Evolutionary conservation across 2,888 invertebrate species (phyloP).

Genomic region (Chloroclystis v-ata): DNA sequence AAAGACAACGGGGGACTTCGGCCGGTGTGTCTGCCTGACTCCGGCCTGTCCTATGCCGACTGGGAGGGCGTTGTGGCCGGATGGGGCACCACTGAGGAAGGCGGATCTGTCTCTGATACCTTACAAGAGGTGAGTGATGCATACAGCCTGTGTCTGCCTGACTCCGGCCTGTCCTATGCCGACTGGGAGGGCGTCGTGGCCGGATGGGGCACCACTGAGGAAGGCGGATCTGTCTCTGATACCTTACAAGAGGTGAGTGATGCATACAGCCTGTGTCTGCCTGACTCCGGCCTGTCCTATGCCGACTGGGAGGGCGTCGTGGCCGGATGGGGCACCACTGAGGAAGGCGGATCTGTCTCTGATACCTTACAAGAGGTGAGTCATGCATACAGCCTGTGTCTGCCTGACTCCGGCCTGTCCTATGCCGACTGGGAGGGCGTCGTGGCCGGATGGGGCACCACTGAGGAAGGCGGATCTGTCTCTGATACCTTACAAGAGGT

Average conservation of each 20-base stretch:
- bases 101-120: constrained; percentile 82
- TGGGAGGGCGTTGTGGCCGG: constrained; percentile 82
- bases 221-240: constrained; percentile 83
- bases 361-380: constrained; percentile 84
- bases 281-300: constrained; percentile 78
- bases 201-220: constrained; percentile 88
- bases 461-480: constrained; percentile 82
- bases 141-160: constrained; percentile 85
- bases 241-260: constrained; percentile 83
- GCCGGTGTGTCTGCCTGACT: constrained; percentile 87
- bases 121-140: constrained; percentile 82
- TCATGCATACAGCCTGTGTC: constrained; percentile 76
- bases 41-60: constrained; percentile 75
- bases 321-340: constrained; percentile 88
- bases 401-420: constrained; percentile 80
- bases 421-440: constrained; percentile 75
- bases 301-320: constrained; percentile 78
- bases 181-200: constrained; percentile 80
- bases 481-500: constrained; percentile 86
- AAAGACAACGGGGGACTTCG: constrained; percentile 70
- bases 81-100: constrained; percentile 87
- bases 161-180: constrained; percentile 73
- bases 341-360: constrained; percentile 83
- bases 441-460: constrained; percentile 90
- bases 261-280: constrained; percentile 83